Conservation (phyloP, 2,888 invertebrate genomes). For the Papilio protenor region DNA sequence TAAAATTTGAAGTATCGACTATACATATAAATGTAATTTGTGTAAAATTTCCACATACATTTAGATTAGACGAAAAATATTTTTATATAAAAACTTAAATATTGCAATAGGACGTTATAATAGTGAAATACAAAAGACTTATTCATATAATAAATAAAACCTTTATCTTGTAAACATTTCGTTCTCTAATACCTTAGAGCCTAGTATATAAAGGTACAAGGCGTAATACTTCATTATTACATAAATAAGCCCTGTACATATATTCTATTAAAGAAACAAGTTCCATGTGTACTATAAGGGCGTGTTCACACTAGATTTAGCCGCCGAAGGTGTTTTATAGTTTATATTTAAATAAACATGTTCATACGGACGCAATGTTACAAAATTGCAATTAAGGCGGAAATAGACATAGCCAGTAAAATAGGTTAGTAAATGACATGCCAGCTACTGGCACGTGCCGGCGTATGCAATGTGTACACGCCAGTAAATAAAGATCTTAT, state of each 20-base stretch:
- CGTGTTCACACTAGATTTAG: not conserved
- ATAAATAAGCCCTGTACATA: conserved; percentile 18
- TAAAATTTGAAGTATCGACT: conserved; percentile 30
- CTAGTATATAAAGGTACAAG: conserved; percentile 5
- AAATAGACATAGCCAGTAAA: no score
- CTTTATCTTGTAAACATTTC: not conserved
- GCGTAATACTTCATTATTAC: not conserved
- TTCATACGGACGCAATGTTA: not conserved
- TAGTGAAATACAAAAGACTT: conserved; percentile 15
- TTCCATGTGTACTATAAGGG: not conserved
- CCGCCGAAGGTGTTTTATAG: not conserved
- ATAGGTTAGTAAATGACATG: no score
- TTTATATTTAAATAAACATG: not conserved
- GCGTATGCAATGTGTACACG: no score
- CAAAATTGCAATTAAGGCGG: not conserved
- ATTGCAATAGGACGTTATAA: conserved; percentile 26
- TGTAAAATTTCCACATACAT: conserved; percentile 3
- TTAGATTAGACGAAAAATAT: not conserved
- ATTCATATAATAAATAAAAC: conserved; percentile 21
- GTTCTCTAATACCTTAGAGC: no score
- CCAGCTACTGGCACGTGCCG: no score
- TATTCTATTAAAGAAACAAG: not conserved
- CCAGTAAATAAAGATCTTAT: no score
- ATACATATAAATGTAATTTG: conserved; percentile 2
- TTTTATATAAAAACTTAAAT: conserved; percentile 23